A percentile compares a stretch with the other conserved stretches of the same genome.
phyloP scores from a whole-genome alignment of 2,797 vertebrate species.

The Sciurus carolinensis region DNA sequence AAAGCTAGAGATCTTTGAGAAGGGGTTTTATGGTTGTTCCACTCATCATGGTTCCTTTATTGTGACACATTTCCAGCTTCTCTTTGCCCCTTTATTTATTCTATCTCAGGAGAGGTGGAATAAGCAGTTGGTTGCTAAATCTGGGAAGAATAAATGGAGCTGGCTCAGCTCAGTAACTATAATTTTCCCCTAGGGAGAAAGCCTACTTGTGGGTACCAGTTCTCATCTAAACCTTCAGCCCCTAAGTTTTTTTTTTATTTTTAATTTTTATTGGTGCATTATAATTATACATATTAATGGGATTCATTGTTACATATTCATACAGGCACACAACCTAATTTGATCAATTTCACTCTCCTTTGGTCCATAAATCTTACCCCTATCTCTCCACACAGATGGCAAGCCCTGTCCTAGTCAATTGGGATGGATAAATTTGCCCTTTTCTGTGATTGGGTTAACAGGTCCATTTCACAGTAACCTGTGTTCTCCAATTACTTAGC shows the following conservation, averaged over 20 bases:
- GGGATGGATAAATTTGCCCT: not conserved
- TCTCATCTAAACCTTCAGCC: not conserved
- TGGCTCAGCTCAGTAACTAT: slow-evolving; percentile 36
- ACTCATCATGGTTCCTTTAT: not conserved
- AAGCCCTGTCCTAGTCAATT: not conserved
- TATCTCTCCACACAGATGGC: not conserved
- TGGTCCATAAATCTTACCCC: not conserved
- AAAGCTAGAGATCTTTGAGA: not conserved
- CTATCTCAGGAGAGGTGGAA: not conserved
- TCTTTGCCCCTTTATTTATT: not conserved
- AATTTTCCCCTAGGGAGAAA: slow-evolving; percentile 1
- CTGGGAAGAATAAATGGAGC: not conserved
- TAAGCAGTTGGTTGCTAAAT: slow-evolving; percentile 60
- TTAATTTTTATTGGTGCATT: too few relatives aligned
- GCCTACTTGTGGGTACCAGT: not conserved
- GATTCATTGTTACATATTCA: too few relatives aligned
- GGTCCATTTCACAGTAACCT: not conserved
- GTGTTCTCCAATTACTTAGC: not conserved
- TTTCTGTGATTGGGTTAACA: not conserved
- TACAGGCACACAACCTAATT: too few relatives aligned
- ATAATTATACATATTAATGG: too few relatives aligned
- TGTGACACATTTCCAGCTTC: not conserved
- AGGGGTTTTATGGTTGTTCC: not conserved
- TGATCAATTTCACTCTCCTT: not conserved
- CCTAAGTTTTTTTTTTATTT: too few relatives aligned